Conservation (phyloP, 1,140 invertebrate genomes). For the Pissodes strobi region DNA sequence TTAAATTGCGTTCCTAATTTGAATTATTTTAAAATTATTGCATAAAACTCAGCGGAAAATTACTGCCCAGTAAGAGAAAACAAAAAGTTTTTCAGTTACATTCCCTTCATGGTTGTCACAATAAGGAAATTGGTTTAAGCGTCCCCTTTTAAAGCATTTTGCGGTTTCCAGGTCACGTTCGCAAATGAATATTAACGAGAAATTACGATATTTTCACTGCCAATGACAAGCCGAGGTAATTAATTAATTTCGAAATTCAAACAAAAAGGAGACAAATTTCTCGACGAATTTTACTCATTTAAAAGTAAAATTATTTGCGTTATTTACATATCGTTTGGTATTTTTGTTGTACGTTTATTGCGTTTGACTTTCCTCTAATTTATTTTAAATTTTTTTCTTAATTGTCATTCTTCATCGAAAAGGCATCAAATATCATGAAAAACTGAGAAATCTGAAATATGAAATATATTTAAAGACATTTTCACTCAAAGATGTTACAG, state of each 20-base stretch:
- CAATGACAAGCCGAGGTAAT: neutral
- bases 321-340: too few relatives aligned
- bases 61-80: constrained; percentile 1
- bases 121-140: constrained; percentile 30
- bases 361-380: too few relatives aligned
- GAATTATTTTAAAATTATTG: constrained; percentile 20
- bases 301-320: too few relatives aligned
- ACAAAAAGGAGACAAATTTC: neutral
- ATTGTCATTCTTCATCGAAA: too few relatives aligned
- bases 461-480: too few relatives aligned
- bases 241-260: constrained; percentile 9
- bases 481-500: too few relatives aligned
- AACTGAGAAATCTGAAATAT: too few relatives aligned
- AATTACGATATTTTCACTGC: constrained; percentile 18
- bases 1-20: constrained; percentile 15
- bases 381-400: too few relatives aligned
- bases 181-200: constrained; percentile 30
- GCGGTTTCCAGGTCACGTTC: constrained; percentile 29
- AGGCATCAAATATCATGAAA: too few relatives aligned
- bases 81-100: constrained; percentile 29
- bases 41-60: constrained; percentile 5
- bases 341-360: too few relatives aligned
- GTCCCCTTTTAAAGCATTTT: constrained; percentile 27
- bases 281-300: too few relatives aligned
- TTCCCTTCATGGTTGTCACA: constrained; percentile 24